Conservation (phyloP, 1,140 invertebrate genomes). For the Pogonomyrmex barbatus region DNA sequence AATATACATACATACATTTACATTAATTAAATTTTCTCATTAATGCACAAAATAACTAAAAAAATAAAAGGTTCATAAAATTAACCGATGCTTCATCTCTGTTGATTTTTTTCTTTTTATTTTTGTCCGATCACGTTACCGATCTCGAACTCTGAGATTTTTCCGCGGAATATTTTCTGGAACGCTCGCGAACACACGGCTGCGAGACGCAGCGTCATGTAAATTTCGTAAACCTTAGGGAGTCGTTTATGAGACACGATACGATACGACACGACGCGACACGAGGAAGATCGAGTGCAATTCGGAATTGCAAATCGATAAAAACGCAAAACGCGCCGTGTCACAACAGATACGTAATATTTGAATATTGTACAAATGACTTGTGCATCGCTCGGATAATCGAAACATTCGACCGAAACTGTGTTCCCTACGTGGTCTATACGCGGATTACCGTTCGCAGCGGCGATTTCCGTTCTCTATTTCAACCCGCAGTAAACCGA, state of each 20-base stretch:
- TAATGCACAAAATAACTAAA: not conserved
- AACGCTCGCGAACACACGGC: not conserved
- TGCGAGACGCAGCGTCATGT: not conserved
- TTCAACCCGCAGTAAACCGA: conserved; percentile 46
- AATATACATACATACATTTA: not conserved
- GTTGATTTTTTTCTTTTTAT: not conserved
- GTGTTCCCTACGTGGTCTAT: not conserved
- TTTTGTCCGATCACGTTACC: not conserved
- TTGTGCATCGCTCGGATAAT: conserved; percentile 54
- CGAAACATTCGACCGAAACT: conserved; percentile 31
- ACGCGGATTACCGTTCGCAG: conserved; percentile 41
- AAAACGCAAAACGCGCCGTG: conserved; percentile 33
- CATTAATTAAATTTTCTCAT: conserved; percentile 23
- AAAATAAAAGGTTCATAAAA: not conserved
- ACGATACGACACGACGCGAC: not conserved
- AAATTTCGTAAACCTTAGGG: conserved; percentile 21
- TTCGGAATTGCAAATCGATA: conserved; percentile 23
- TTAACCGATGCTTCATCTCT: not conserved
- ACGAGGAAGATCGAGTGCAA: conserved; percentile 25
- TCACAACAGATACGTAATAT: conserved; percentile 42
- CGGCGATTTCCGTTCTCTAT: conserved; percentile 44
- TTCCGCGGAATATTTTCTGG: not conserved
- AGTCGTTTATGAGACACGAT: conserved; percentile 21
- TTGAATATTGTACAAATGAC: conserved; percentile 57
- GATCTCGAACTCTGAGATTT: not conserved